Evolutionary conservation across 2,113 vertebrate species (phyloP), one percentile per base, ranked within the genome.

Genomic region (Xyrauchen texanus): DNA sequence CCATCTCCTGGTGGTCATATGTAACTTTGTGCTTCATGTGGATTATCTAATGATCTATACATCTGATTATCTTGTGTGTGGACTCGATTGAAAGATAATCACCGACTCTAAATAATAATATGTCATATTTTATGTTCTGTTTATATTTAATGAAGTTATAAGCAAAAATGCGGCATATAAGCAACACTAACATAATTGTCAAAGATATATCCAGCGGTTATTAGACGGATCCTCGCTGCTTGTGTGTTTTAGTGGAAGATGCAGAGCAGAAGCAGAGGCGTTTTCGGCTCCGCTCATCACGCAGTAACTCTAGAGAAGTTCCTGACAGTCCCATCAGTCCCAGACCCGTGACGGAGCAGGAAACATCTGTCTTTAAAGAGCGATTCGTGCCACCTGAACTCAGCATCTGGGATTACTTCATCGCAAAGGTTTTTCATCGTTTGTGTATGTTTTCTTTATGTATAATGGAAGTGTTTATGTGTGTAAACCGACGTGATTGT

Each of bases 371-470:
- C 85, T 91, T 92, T 79, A 96, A 91, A 71, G 98, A 99, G 84
- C 92, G 92, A 60, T 99, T 97, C 82, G 92, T 99, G 62, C 95
- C 96, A 46, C 98, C 98, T 10, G 96, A 98, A 75, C 94, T 99
- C 84, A 99, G 98, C 87, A 96, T 98, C 89, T 99, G 98, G 98
- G 98, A 99, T 91, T 99, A 97, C 85, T 98, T 98, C 72, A 96
- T 99, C 78, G 93, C 96, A 67, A 99, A 99, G 96, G 98, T 99
- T 6, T n/a, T 3, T 15, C 7, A 15, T 49, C 55, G 10, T 12
- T 15, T 34, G 7, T 15, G 49, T 15, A 8, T 55, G 10, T 42
- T 44, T 15, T 47, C 4, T 71, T 3, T 5, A 4, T 70, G 15
- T 57, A 4, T 55, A 34, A 7, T 42, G 51, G n/a, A 4, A 34